Conservation (phyloP, 1,140 invertebrate species). For the Pemphigus obesinymphae region DNA sequence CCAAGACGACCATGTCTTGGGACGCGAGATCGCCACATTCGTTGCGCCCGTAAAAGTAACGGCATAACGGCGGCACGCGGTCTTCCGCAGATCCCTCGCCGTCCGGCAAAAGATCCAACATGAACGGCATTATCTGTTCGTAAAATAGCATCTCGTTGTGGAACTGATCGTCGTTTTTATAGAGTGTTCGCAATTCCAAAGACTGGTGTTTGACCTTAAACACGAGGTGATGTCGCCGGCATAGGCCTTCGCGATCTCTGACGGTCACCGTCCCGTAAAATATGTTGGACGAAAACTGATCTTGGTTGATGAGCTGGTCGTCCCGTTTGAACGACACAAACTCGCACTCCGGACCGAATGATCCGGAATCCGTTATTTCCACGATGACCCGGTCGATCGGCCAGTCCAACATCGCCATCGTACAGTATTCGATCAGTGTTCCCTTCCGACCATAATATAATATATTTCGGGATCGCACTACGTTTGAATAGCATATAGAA, state of each 20-base stretch:
- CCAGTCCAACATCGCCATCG: background rate
- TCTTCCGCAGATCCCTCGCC: background rate
- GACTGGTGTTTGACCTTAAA: constrained; percentile 1
- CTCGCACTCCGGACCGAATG: background rate
- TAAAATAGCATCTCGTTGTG: constrained; percentile 40
- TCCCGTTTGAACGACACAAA: constrained; percentile 6
- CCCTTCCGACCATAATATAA: no score
- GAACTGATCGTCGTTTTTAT: constrained; percentile 9
- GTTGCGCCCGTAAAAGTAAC: background rate
- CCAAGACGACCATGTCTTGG: background rate
- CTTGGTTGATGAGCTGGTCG: background rate
- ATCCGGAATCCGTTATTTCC: background rate
- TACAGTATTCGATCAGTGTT: no score
- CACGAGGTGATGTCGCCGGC: background rate
- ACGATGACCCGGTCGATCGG: background rate
- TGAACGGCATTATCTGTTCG: constrained; percentile 1
- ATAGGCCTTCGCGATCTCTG: background rate
- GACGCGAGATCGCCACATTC: background rate
- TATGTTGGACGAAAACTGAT: constrained; percentile 21
- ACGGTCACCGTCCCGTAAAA: constrained; percentile 3
- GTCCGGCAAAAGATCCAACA: background rate
- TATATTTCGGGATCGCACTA: no score
- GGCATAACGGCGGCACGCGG: background rate
- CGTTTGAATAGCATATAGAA: no score
- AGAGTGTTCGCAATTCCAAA: background rate